Base-by-base conservation (phyloP, 2,113 vertebrate genomes). In the Porphyrio hochstetteri region DNA sequence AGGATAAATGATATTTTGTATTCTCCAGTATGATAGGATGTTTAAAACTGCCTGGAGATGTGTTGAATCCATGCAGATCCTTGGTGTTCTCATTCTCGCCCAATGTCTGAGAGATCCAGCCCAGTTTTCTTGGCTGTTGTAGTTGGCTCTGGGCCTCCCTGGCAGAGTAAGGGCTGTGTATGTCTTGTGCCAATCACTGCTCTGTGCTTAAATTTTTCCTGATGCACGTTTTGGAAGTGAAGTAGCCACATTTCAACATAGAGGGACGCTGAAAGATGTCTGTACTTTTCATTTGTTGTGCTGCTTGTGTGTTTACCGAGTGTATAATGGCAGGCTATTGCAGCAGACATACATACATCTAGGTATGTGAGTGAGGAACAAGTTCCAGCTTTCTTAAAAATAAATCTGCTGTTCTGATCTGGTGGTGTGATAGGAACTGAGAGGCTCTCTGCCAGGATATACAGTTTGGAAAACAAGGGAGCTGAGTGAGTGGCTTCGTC, bases 341-440 rank as follows among this genome's bases (percentile, higher is more conserved):
- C 71, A 88, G 82, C 82, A 93, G 74, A 57, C 64, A 23, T 60
- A 17, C 13, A 16, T 53, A 42, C 24, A 53, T 63, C 68, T n/a
- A 65, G 69, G 38, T 88, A 88, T 90, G 68, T 31, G 48, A 86
- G 60, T 11, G 48, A 64, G 65, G 53, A 95, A 82, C 86, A 82
- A 79, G 72, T 90, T 94, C 93, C 90, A 95, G 77, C 95, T 89
- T 84, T 87, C 92, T 79, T 87, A 69, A 91, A 90, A 95, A 86
- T 84, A 95, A 82, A 69, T 93, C 74, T 93, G 81, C 65, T 94
- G 21, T 81, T 94, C 95, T 92, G 93, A 95, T 96, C 90, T 92
- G 92, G 19, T 95, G 80, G 44, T 86, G 86, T 87, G 94, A 95
- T 96, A 96, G 88, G 90, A 96, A 25, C 74, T 11, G 69, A 75